Base-by-base conservation (phyloP, 1,140 invertebrate species). In the Ceratitis capitata region DNA sequence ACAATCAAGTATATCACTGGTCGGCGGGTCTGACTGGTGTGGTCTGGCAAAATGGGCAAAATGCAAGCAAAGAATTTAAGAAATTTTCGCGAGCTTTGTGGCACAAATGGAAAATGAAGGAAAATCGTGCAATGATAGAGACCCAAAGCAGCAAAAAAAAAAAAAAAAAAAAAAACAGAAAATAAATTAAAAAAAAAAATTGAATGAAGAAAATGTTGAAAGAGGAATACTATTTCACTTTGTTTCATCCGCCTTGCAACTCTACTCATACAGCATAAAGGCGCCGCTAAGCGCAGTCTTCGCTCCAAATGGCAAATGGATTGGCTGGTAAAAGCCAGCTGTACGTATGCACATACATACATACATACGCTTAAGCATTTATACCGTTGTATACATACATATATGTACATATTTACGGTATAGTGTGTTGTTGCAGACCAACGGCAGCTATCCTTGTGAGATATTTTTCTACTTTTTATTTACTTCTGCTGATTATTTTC, bases 281-380 rank as follows among this genome's bases (percentile, higher is more conserved):
- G 64, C n/a, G 69, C 69, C n/a, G 23, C 39, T n/a, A 78, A 7
- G 39, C 39, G 39, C 39, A 78, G 39, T n/a, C n/a, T n/a, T 35
- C 69, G 69, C 69, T 78, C 69, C 39, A 78, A 78, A 78, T 78
- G 39, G 69, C 39, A 78, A 78, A 78, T 78, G 69, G 69, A 78
- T 74, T 78, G 69, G 64, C 26, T 69, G 64, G 64, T 69, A n/a
- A n/a, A n/a, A 5, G 14, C 32, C n/a, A 35, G n/a, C 64, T 3
- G 32, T 42, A 32, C 16, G 58, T 2, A 19, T 58, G 58, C 58
- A 16, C 14, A 45, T 19, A 56, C 51, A n/a, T n/a, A n/a, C n/a
- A n/a, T n/a, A n/a, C n/a, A n/a, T n/a, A n/a, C n/a, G n/a, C n/a
- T n/a, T n/a, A 56, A 56, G 51, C 51, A 56, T 19, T 56, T 56